phyloP scores from a whole-genome alignment of 2,113 vertebrate species.

The Corythoichthys intestinalis region DNA sequence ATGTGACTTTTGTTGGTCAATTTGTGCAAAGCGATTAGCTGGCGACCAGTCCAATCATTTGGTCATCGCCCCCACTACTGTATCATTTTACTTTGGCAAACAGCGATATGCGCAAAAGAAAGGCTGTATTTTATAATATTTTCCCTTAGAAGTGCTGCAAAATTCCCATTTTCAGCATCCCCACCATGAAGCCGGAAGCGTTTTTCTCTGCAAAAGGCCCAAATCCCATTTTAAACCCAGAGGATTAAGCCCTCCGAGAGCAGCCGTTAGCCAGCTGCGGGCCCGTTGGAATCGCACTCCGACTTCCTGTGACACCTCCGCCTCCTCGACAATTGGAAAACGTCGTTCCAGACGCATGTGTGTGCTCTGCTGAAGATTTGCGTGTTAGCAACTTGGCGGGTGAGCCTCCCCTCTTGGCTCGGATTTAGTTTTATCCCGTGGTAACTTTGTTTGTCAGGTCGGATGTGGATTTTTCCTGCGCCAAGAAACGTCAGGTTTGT shows the following conservation, averaged over 20 bases:
- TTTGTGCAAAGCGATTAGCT: too few species aligned
- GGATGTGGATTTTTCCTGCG: constrained; percentile 1
- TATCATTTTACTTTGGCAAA: too few species aligned
- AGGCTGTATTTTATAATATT: not conserved
- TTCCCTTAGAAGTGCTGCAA: not conserved
- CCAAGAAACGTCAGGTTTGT: constrained; percentile 9
- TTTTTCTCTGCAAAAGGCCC: constrained; percentile 15
- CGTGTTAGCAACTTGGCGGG: constrained; percentile 49
- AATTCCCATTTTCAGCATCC: not conserved
- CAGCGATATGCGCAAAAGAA: not conserved
- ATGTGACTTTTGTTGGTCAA: too few species aligned
- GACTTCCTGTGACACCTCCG: constrained; percentile 59
- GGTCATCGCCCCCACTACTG: too few species aligned
- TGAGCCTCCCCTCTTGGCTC: not conserved
- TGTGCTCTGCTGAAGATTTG: constrained; percentile 10
- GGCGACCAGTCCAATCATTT: too few species aligned
- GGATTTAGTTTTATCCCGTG: constrained; percentile 24
- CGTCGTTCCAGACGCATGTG: constrained; percentile 28
- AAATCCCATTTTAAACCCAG: constrained; percentile 47
- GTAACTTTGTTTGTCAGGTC: constrained; percentile 16
- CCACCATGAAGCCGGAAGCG: not conserved
- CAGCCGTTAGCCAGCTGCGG: constrained; percentile 63
- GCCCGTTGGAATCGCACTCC: constrained; percentile 50
- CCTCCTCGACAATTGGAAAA: constrained; percentile 50
- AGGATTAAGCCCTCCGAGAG: constrained; percentile 53